Base-by-base conservation (phyloP, 2,797 vertebrate genomes). In the Adelosebastes latens region DNA sequence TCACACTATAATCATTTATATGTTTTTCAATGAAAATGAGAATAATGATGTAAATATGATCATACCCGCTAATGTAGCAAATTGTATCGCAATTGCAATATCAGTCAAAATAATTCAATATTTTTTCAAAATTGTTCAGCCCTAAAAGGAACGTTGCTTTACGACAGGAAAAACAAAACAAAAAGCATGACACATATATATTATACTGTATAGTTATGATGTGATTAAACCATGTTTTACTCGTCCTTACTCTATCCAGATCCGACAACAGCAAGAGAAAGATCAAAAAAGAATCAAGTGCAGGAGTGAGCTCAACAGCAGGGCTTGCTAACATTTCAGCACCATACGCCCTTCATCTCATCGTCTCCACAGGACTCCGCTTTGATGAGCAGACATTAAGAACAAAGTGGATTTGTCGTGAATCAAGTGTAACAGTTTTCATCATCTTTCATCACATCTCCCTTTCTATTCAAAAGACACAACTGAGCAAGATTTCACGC, bases 401-500 rank as follows among this genome's bases (percentile, higher is more conserved):
- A 87, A 81, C 81, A 87, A 82, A 87, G 79, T 64, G 22, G 56
- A 73, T 79, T 73, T 83, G 53, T 84, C 31, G 10, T 58, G 58
- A 83, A 66, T 52, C 36, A 76, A 71, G 64, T 27, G 55, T 4
- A 64, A 65, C 20, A 16, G 59, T 77, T 88, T 87, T 80, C 86
- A 85, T 76, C 75, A 61, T 84, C 80, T 90, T 84, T 92, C 86
- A 89, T 88, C 88, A 87, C 61, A 80, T 72, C 64, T 75, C 42
- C 20, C 22, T 36, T 72, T 77, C 36, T 70, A 61, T 76, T 80
- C 39, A 49, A 72, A 39, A 71, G 46, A 73, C 42, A 61, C 34
- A 61, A 66, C 75, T 18, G 36, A 73, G 78, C 20, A 20, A 46
- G 64, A 64, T 67, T 81, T 77, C 58, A 63, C 11, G 42, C 14